Base-by-base conservation (phyloP, 2,113 vertebrate genomes). In the Malurus melanocephalus region DNA sequence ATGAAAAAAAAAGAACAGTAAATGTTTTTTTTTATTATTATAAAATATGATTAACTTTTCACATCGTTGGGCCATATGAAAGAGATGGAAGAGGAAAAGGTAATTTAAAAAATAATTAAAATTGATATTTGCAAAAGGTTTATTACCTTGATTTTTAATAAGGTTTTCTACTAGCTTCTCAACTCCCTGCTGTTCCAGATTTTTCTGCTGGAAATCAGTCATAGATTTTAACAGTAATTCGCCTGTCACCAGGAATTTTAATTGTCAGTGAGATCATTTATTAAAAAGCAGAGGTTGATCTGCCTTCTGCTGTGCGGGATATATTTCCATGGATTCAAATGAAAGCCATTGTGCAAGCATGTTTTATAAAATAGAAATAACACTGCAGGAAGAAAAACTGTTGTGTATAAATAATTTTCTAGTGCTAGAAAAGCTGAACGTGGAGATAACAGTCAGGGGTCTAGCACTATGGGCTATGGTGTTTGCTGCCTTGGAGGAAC, bases 121-220 rank as follows among this genome's bases (percentile, higher is more conserved):
- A 95, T 87, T 93, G 72, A 80, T 94, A 93, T 96, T 94, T 92
- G 91, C 56, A 64, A 91, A 93, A 92, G 95, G 89, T 89, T 95
- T 95, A 94, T 95, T 95, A 95, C 76, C 81, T 95, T 83, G 89
- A 91, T 93, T 96, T 95, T 96, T 94, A 95, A 94, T 87, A 95
- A 89, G 87, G 60, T 62, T 95, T 95, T 92, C 79, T 87, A 52
- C 67, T 80, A 71, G 65, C 82, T 89, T n/a, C 45, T 85, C 11
- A 85, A 38, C 65, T 94, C 85, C 91, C 94, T 89, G 93, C 87
- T 92, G 79, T 65, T 93, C 52, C 65, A 67, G 80, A 67, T 80
- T 64, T 94, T 93, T 89, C 85, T 87, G 23, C 73, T 89, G 56
- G 77, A 83, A 87, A 93, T 93, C 85, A 83, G 35, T 89, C 87